Base-by-base conservation (phyloP, 2,113 vertebrate genomes). In the Sciurus niger region DNA sequence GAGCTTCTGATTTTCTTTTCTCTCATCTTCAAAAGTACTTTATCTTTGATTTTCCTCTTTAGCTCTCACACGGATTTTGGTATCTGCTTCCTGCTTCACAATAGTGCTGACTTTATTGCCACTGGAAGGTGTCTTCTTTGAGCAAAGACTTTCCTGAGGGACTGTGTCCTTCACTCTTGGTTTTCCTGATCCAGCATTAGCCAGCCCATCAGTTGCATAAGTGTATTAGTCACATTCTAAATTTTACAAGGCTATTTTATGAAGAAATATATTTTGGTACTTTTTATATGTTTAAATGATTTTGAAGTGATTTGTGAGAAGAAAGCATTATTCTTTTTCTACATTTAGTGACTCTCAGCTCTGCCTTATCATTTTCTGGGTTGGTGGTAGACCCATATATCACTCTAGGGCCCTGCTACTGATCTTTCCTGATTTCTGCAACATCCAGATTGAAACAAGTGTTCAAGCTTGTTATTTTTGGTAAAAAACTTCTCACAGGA, bases 381-480 rank as follows among this genome's bases (percentile, higher is more conserved):
- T 84, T 95, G 20, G 10, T 83, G 58, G 40, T 34, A 46, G 43
- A 72, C 25, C 6, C 70, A 95, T 10, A 82, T 32, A 48, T 6
- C 30, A 43, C 34, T 63, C 24, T 2, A 0, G 5, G 40, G 4
- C 2, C 16, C 17, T 37, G 4, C 73, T 76, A 37, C 53, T 88
- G 28, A 74, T 51, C 32, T 78, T 87, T 58, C 22, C 37, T 78
- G 22, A 80, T 90, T 90, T 65, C 37, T 89, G 20, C 51, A 77
- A 48, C 4, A 92, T 82, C 90, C 30, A 74, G 18, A 83, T 89
- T 86, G 83, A 90, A 88, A 67, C 16, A 37, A 89, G 58, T 18
- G 10, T 95, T 87, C 70, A 92, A 80, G 67, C 34, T 92, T 93
- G 34, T 40, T 53, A 53, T 60, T 93, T 90, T 89, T 89, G 32